Percentiles rank a stretch among this genome's conserved stretches.
These are phyloP conservation scores for Bembecia ichneumoniformis DNA, from an alignment of 2,888 invertebrate genomes.

Conservation along the genomic window DNA sequence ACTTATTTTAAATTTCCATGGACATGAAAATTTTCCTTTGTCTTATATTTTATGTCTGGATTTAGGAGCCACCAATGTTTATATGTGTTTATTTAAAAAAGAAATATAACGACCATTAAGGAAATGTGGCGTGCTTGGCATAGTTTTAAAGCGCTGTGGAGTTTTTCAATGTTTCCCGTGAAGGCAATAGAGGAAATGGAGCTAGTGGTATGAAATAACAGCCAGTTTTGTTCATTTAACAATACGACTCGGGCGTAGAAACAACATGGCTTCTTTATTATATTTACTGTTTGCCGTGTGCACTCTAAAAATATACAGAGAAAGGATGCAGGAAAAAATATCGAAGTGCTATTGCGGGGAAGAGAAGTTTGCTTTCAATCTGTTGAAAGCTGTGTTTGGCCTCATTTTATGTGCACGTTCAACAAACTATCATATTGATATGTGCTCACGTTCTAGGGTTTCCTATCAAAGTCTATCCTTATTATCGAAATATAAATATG, in stretches of 20 bases:
- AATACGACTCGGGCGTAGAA: conserved; percentile 11
- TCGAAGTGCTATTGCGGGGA: conserved; percentile 13
- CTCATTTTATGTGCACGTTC: conserved; percentile 22
- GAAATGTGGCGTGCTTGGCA: neutral
- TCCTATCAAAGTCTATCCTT: too few relatives aligned
- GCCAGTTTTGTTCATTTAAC: conserved; percentile 22
- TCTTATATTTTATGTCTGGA: too few relatives aligned
- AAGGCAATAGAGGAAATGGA: conserved; percentile 50
- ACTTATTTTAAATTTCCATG: too few relatives aligned
- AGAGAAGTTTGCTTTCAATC: conserved; percentile 34
- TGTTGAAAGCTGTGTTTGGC: conserved; percentile 38
- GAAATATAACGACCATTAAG: neutral
- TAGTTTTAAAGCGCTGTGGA: conserved; percentile 14
- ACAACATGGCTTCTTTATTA: conserved; percentile 14
- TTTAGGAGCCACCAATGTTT: too few relatives aligned
- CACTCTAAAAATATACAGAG: neutral
- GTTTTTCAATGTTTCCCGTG: conserved; percentile 42
- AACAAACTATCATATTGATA: neutral
- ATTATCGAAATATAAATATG: too few relatives aligned
- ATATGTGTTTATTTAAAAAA: too few relatives aligned
- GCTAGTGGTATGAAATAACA: conserved; percentile 35
- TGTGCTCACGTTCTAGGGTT: neutral
- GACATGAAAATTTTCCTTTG: too few relatives aligned
- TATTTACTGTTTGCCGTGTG: conserved; percentile 5
- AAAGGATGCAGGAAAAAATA: conserved; percentile 15